Conservation (phyloP, 1,140 invertebrate species). For the Globodera ellingtonae region DNA sequence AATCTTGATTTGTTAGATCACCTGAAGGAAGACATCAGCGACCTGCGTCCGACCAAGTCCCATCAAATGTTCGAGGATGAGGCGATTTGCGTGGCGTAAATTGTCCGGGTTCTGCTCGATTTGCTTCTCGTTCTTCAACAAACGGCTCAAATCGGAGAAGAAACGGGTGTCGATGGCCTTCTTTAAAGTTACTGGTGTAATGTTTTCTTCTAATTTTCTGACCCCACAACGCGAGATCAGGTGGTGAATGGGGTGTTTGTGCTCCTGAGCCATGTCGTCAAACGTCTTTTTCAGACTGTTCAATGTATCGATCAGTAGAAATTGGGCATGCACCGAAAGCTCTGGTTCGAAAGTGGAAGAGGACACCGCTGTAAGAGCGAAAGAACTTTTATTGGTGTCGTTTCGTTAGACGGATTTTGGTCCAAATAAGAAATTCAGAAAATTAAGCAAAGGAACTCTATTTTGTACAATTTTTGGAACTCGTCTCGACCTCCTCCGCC, state of each 20-base stretch:
- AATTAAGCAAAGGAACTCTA: no score
- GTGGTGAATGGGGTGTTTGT: slow-evolving; percentile 33
- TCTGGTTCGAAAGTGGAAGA: slow-evolving; percentile 5
- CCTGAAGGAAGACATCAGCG: slow-evolving; percentile 58
- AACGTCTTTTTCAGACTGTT: slow-evolving; percentile 43
- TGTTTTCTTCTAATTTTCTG: neutral
- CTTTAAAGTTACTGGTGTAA: slow-evolving; percentile 15
- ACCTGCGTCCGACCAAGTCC: slow-evolving; percentile 50
- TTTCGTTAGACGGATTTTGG: neutral
- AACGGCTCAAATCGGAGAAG: slow-evolving; percentile 44
- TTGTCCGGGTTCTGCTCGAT: slow-evolving; percentile 45
- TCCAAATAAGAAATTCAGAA: neutral
- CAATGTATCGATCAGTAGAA: slow-evolving; percentile 35
- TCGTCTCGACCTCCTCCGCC: neutral
- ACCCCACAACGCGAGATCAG: slow-evolving; percentile 28
- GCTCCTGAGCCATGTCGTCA: slow-evolving; percentile 40
- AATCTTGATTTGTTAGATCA: slow-evolving; percentile 6
- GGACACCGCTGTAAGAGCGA: neutral
- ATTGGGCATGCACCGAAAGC: slow-evolving; percentile 54
- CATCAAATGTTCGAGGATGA: slow-evolving; percentile 58
- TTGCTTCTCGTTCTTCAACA: slow-evolving; percentile 55
- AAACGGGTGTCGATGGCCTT: slow-evolving; percentile 36
- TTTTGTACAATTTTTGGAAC: neutral
- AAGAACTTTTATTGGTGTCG: no score
- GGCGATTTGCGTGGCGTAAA: slow-evolving; percentile 47